A percentile compares a stretch with the other conserved stretches of the same genome.
Evolutionary conservation across 2,797 vertebrate species (phyloP).

Genomic region (Muscicapa striata): DNA sequence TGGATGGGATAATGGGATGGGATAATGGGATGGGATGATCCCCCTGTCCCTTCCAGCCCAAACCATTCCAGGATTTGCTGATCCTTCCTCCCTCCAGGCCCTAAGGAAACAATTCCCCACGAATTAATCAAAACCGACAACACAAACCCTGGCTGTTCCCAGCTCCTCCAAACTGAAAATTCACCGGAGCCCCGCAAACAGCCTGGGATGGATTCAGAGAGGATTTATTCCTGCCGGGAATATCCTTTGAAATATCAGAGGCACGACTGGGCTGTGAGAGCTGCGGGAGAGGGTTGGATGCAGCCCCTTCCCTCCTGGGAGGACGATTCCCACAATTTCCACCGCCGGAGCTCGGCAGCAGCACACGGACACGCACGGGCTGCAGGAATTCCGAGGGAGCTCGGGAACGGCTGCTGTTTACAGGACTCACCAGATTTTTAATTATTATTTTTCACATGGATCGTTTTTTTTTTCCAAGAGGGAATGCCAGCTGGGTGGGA

Average conservation of each 20-base stretch:
- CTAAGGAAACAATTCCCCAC: neutral
- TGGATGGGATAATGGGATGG: too few relatives aligned
- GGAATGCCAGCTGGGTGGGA: neutral
- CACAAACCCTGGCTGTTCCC: neutral
- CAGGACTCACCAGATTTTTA: neutral
- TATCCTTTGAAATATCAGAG: neutral
- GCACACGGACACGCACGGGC: accelerated
- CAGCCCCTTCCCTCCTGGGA: neutral
- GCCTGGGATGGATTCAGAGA: neutral
- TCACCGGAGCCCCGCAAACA: accelerated
- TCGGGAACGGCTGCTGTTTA: accelerated
- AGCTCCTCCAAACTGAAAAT: neutral
- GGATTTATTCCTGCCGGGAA: neutral
- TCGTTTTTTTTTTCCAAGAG: neutral
- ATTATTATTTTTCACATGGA: neutral
- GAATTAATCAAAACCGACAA: neutral
- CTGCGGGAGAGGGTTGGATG: accelerated
- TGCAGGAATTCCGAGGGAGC: neutral
- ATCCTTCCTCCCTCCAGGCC: neutral
- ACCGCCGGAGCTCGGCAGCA: accelerated
- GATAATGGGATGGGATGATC: neutral
- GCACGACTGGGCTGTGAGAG: accelerated
- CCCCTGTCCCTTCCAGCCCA: neutral
- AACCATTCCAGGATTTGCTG: neutral
- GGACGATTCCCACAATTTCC: accelerated